A percentile compares a stretch with the other conserved stretches of the same genome.
Evolutionary conservation across 1,140 invertebrate species (phyloP).

Genomic region (Drosophila santomea): DNA sequence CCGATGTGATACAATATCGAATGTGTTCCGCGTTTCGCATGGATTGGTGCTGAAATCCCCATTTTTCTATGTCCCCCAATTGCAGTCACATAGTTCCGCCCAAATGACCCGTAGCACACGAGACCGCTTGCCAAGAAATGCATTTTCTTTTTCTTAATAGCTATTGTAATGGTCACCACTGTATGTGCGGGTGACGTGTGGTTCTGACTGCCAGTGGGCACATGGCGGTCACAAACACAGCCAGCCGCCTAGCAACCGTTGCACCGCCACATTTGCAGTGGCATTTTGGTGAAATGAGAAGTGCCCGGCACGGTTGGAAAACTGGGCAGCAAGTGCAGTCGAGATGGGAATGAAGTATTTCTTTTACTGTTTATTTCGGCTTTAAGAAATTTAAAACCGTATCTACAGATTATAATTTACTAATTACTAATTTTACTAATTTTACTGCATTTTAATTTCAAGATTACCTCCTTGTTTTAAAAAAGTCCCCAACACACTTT

Average conservation of each 20-base stretch:
- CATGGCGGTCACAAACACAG: conserved; percentile 41
- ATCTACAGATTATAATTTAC: no score
- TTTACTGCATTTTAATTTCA: no score
- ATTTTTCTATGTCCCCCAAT: conserved; percentile 4
- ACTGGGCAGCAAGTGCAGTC: no score
- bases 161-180: conserved; percentile 54
- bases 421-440: no score
- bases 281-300: no score
- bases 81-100: conserved; percentile 63
- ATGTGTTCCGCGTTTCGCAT: conserved; percentile 11
- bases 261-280: neutral
- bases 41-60: conserved; percentile 21
- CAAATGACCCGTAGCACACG: conserved; percentile 64
- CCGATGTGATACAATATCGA: conserved; percentile 22
- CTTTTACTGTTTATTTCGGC: no score
- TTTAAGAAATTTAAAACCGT: no score
- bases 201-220: conserved; percentile 55
- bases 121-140: conserved; percentile 57
- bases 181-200: conserved; percentile 68
- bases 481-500: no score
- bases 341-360: no score
- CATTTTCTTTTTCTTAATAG: conserved; percentile 16
- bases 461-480: no score
- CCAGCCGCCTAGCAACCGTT: conserved; percentile 42
- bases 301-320: no score